phyloP scores from a whole-genome alignment of 2,113 vertebrate species.

The Strix aluco region DNA sequence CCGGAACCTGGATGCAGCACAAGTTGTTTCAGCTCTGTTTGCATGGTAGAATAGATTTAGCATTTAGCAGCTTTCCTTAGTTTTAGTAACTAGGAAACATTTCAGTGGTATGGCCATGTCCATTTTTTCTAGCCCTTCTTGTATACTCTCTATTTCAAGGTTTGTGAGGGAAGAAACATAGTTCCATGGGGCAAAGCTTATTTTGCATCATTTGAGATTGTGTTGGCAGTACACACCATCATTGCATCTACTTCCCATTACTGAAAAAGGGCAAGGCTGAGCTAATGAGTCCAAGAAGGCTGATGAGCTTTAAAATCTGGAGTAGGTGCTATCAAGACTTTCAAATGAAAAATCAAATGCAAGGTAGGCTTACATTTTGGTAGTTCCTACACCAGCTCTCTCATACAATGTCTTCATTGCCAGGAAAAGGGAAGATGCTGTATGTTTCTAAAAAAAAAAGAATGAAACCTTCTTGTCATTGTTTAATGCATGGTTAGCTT shows the following conservation, averaged over 20 bases:
- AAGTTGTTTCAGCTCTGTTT: conserved; percentile 65
- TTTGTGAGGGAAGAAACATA: conserved; percentile 15
- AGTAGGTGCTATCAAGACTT: neutral
- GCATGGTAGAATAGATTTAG: conserved; percentile 50
- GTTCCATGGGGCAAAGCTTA: conserved; percentile 13
- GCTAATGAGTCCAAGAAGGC: neutral
- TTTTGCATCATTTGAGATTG: conserved; percentile 21
- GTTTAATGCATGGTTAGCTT: neutral
- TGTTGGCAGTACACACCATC: conserved; percentile 8
- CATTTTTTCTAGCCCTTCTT: conserved; percentile 16
- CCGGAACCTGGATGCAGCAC: conserved; percentile 55
- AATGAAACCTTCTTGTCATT: neutral
- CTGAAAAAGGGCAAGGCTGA: conserved; percentile 26
- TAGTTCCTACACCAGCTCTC: neutral
- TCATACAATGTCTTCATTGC: neutral
- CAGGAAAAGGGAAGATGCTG: neutral
- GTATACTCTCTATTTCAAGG: neutral
- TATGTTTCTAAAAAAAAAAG: neutral
- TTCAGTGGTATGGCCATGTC: conserved; percentile 18
- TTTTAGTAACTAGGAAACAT: conserved; percentile 63
- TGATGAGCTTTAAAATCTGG: conserved; percentile 5
- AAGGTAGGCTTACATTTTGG: neutral
- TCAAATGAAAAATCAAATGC: neutral
- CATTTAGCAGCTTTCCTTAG: conserved; percentile 44
- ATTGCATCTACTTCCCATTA: neutral